Conservation (phyloP, 1,140 invertebrate species). For the Epicauta chinensis region DNA sequence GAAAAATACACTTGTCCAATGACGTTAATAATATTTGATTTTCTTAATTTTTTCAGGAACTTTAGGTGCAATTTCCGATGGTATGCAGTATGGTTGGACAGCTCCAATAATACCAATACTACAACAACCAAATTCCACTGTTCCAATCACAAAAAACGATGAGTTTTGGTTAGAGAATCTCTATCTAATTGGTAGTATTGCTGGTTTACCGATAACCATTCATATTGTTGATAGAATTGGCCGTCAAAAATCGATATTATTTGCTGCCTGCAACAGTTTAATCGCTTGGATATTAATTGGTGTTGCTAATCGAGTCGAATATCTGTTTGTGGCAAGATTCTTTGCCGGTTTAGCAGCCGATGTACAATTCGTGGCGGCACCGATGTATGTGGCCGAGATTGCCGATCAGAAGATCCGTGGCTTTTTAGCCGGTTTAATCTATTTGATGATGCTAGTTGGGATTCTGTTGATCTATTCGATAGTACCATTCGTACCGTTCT, state of each 20-base stretch:
- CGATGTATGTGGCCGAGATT: conserved; percentile 39
- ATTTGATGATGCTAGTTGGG: conserved; percentile 35
- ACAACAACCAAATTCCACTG: conserved; percentile 31
- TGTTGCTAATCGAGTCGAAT: conserved; percentile 39
- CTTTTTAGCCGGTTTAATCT: conserved; percentile 21
- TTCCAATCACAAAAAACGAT: conserved; percentile 33
- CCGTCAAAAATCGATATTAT: conserved; percentile 53
- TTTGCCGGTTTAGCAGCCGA: conserved; percentile 31
- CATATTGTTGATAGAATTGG: conserved; percentile 55
- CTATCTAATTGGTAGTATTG: conserved; percentile 54
- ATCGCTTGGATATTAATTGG: conserved; percentile 56
- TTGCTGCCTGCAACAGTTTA: conserved; percentile 52
- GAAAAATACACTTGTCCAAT: no score
- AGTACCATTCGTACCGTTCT: conserved; percentile 30
- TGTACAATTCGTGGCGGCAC: conserved; percentile 35
- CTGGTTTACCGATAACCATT: conserved; percentile 51
- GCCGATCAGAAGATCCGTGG: conserved; percentile 25
- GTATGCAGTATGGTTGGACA: conserved; percentile 51
- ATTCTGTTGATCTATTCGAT: conserved; percentile 36
- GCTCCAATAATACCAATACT: conserved; percentile 53
- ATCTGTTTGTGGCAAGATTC: conserved; percentile 47
- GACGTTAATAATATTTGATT: not conserved
- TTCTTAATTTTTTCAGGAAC: conserved; percentile 30
- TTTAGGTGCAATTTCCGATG: conserved; percentile 36
- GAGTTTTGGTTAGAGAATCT: conserved; percentile 55